Conservation (phyloP, 2,888 invertebrate species). For the Nymphalis polychloros region DNA sequence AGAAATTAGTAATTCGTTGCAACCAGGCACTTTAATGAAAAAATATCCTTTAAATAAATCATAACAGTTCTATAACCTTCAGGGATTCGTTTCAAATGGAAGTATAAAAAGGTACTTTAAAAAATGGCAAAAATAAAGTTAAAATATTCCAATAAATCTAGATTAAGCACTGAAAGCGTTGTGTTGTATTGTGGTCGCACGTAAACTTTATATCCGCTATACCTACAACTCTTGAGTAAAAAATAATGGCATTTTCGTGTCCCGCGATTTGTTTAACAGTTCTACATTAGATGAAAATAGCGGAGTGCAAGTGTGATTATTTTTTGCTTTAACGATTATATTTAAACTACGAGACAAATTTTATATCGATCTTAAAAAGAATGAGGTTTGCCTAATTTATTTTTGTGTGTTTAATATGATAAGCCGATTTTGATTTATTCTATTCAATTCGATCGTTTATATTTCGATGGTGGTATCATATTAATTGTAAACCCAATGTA, state of each 20-base stretch:
- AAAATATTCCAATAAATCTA: conserved; percentile 32
- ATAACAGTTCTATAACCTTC: neutral
- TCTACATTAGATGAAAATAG: conserved; percentile 23
- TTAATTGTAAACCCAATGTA: no score
- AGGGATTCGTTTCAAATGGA: conserved; percentile 15
- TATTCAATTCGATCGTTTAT: no score
- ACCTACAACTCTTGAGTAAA: conserved; percentile 28
- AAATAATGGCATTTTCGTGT: conserved; percentile 35
- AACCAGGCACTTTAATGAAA: no score
- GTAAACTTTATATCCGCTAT: conserved; percentile 27
- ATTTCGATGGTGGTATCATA: no score
- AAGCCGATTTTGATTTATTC: no score
- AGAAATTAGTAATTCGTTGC: no score
- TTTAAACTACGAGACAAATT: no score
- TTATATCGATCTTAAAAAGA: no score
- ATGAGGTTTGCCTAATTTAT: no score
- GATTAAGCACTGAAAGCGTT: conserved; percentile 34
- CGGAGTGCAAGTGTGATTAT: conserved; percentile 4
- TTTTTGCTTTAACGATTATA: neutral
- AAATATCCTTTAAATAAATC: neutral
- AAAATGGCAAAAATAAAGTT: conserved; percentile 23
- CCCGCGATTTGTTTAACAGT: conserved; percentile 26
- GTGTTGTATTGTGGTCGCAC: conserved; percentile 27
- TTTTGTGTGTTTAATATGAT: no score
- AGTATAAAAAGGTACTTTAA: conserved; percentile 21